Evolutionary conservation across 2,888 invertebrate genomes (phyloP), one percentile per base, ranked within the genome.

Genomic region (Cephus rjabovi): DNA sequence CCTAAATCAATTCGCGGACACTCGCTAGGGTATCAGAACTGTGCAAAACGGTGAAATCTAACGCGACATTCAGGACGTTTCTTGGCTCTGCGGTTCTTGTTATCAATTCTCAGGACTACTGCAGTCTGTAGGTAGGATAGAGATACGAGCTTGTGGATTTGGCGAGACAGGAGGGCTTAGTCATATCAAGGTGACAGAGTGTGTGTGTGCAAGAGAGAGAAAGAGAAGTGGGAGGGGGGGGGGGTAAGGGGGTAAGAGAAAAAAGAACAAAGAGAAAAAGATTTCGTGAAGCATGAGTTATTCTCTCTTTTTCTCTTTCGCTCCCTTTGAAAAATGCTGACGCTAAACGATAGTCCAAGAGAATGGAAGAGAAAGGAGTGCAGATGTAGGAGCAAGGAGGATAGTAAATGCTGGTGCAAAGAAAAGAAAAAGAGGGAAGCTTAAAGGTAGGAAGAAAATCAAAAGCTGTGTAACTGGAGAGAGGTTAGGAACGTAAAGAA

Each of bases 211-310:
- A 1, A 37, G 33, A 69, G 37, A 69, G 69, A 11, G 69, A 30
- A 6, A 34, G 56, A 34, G 34, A 33, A 0, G 23, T n/a, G 70
- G 0, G 15, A 0, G 4, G 0, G 6, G 1, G 15, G 4, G 0
- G 6, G 9, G 4, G 23, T 1, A 0, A 0, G 23, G 71, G 79
- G 77, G 75, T 73, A 75, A 77, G 76, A 77, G 73, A 71, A 73
- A 33, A 77, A 33, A 69, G 11, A 69, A 77, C 40, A 37, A 73
- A 70, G 74, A 77, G 75, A 73, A 80, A 77, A 79, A 76, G 74
- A 76, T 79, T 75, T 30, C 74, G 78, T 77, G 79, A 77, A 79
- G 76, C 68, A 73, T 75, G 34, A 75, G 30, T 70, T 30, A 40
- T 35, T 73, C 40, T 73, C 79, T 35, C 37, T 75, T 35, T 34